Conservation (phyloP, 2,888 invertebrate genomes). For the Stictocephala bisonia region DNA sequence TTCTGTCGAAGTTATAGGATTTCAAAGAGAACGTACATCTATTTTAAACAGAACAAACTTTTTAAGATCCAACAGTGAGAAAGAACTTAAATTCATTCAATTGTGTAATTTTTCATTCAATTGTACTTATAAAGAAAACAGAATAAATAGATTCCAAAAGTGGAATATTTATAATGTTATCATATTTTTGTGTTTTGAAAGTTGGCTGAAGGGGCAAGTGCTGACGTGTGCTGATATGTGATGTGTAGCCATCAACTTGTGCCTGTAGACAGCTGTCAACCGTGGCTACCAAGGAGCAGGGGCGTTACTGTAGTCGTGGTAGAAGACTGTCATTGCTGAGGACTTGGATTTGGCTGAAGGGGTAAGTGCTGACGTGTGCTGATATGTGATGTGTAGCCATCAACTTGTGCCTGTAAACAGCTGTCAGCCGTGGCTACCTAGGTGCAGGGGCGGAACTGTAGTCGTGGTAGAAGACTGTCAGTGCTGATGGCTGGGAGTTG, state of each 20-base stretch:
- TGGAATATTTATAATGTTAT: no score
- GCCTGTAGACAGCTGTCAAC: background rate
- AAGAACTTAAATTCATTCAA: no score
- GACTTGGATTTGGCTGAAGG: background rate
- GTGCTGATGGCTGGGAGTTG: slow-evolving; percentile 12
- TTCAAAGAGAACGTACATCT: no score
- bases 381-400: background rate
- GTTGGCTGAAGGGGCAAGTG: background rate
- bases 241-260: background rate
- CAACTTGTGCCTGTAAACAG: slow-evolving; percentile 19
- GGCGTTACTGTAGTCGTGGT: slow-evolving; percentile 29
- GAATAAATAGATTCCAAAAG: no score
- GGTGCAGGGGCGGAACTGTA: slow-evolving; percentile 23
- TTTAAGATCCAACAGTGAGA: no score
- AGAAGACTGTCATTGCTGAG: slow-evolving; percentile 11
- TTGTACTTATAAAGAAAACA: no score
- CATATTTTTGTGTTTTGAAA: no score
- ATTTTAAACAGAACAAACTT: no score
- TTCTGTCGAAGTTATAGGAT: no score
- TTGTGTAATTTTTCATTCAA: no score
- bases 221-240: background rate
- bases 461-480: slow-evolving; percentile 37
- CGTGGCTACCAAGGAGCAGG: background rate
- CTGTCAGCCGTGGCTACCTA: background rate
- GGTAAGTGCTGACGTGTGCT: background rate